phyloP scores from a whole-genome alignment of 2,113 vertebrate genomes.

The Cnemophilus loriae region DNA sequence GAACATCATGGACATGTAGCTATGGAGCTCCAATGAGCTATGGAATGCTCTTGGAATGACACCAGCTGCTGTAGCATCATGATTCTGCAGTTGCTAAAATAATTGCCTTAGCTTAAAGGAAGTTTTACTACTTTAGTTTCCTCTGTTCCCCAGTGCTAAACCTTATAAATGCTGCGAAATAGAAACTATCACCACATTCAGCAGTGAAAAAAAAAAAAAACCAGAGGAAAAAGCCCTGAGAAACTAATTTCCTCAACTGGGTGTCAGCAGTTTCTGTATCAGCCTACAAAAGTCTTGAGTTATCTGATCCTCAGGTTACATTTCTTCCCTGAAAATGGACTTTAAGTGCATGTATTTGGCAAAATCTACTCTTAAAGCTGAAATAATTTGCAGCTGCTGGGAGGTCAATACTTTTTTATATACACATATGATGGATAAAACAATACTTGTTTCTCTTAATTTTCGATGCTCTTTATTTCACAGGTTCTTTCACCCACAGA shows the following conservation, averaged over 20 bases:
- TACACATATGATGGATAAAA: not conserved
- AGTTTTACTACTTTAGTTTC: not conserved
- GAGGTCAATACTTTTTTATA: not conserved
- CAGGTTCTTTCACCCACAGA: not conserved
- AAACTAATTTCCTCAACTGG: not conserved
- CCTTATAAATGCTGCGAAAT: not conserved
- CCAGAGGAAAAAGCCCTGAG: not conserved
- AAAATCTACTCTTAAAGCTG: not conserved
- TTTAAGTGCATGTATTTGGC: not conserved
- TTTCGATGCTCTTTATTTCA: not conserved
- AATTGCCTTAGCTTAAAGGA: fast-evolving
- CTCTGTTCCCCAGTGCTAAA: fast-evolving
- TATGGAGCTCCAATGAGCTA: not conserved
- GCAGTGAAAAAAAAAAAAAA: not conserved
- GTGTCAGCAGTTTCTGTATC: not conserved
- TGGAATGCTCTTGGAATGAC: not conserved
- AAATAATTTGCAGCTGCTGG: not conserved
- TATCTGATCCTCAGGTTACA: not conserved
- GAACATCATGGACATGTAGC: not conserved
- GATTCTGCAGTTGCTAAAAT: not conserved
- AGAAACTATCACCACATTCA: not conserved
- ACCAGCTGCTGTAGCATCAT: not conserved
- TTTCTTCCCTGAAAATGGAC: not conserved
- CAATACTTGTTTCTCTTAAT: not conserved
- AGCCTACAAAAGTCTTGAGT: not conserved